These are phyloP conservation scores for Digitonthophagus gazella DNA, from an alignment of 2,888 invertebrate genomes.

Conservation along the genomic window DNA sequence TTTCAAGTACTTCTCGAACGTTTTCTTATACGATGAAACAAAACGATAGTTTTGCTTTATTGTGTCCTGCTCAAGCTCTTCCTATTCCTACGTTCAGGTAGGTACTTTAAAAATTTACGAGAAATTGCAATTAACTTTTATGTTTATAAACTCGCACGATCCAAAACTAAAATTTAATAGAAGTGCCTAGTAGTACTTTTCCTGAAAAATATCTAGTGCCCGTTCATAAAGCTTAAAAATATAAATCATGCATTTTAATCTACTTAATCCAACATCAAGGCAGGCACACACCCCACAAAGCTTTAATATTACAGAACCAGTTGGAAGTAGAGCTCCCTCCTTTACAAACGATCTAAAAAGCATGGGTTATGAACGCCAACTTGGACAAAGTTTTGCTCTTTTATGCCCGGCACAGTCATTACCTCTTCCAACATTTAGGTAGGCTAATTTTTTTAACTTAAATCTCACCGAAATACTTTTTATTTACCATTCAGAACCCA, in stretches of 20 bases:
- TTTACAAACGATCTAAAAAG: conserved; percentile 63
- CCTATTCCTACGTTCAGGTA: conserved; percentile 53
- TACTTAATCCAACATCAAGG: neutral
- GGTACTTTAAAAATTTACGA: conserved; percentile 23
- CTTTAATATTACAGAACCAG: conserved; percentile 40
- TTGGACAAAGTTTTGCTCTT: conserved; percentile 60
- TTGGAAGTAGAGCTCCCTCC: conserved; percentile 48
- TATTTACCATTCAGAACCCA: conserved; percentile 51
- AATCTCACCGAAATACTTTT: neutral
- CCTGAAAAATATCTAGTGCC: neutral
- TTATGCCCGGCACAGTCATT: conserved; percentile 71
- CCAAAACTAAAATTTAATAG: neutral
- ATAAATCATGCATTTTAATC: conserved; percentile 27
- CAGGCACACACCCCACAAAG: conserved; percentile 51
- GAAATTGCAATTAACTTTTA: too few species aligned
- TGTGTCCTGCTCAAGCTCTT: conserved; percentile 56
- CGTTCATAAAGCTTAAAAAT: conserved; percentile 1
- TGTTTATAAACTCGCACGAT: neutral
- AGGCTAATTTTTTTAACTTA: conserved; percentile 53
- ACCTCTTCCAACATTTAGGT: conserved; percentile 71
- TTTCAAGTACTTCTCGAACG: conserved; percentile 51
- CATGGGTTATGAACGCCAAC: conserved; percentile 60
- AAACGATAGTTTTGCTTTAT: conserved; percentile 60
- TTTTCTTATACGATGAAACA: conserved; percentile 62
- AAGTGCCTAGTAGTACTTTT: neutral